These are phyloP conservation scores for Nyctibius grandis DNA, from an alignment of 2,797 vertebrate genomes.

Conservation along the genomic window DNA sequence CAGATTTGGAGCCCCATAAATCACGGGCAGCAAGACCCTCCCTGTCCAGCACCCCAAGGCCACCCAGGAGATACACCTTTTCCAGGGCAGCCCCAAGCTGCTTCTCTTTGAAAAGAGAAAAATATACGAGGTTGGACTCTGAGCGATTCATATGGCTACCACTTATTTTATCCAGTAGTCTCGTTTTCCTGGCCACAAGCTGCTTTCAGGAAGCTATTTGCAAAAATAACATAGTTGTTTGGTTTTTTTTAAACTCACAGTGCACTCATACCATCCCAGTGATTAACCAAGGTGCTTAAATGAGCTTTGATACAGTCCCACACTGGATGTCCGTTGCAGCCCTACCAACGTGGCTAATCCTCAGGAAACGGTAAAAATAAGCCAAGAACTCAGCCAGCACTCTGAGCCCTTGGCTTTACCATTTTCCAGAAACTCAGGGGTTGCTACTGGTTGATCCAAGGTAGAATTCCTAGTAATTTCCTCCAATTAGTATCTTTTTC, in stretches of 20 bases:
- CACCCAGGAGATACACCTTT: not conserved
- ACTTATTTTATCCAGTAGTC: not conserved
- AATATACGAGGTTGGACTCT: not conserved
- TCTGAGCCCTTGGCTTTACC: not conserved
- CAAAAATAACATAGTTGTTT: not conserved
- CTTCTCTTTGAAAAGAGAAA: not conserved
- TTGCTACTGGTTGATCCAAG: not conserved
- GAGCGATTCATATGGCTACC: not conserved
- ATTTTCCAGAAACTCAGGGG: not conserved
- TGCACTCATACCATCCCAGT: not conserved
- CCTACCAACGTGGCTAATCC: not conserved
- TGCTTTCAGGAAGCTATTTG: not conserved
- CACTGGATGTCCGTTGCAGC: not conserved
- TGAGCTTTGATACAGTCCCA: not conserved
- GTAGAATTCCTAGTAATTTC: slow-evolving; percentile 25
- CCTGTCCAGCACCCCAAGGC: not conserved
- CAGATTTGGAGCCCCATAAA: not conserved
- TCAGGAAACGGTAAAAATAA: slow-evolving; percentile 39
- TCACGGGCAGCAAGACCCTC: not conserved
- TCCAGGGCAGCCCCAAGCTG: not conserved
- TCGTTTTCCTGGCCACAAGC: not conserved
- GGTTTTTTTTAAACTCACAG: not conserved
- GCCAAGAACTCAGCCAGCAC: not conserved
- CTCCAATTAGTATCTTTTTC: slow-evolving; percentile 31
- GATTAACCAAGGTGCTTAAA: not conserved